These are phyloP conservation scores for Cephalopachus bancanus DNA, from an alignment of 2,797 vertebrate genomes.

Conservation along the genomic window DNA sequence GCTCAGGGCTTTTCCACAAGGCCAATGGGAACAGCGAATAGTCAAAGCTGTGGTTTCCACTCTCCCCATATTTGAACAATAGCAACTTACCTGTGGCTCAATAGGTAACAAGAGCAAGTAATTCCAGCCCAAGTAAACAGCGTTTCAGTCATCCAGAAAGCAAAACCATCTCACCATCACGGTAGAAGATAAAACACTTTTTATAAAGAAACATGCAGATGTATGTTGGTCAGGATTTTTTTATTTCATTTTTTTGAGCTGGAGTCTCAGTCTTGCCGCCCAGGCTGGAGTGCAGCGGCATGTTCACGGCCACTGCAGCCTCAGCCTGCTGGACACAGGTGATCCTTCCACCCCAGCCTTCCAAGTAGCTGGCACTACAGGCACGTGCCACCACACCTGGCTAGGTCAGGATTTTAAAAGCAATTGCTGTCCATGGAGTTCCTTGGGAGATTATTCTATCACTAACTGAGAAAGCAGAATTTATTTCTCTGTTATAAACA, in stretches of 20 bases:
- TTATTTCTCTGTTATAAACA: conserved; percentile 31
- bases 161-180: conserved; percentile 76
- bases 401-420: conserved; percentile 72
- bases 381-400: no score
- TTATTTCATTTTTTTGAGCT: no score
- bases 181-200: conserved; percentile 76
- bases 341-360: no score
- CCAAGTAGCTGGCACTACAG: no score
- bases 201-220: conserved; percentile 68
- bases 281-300: no score
- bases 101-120: conserved; percentile 66
- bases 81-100: background rate
- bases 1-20: background rate
- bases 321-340: no score
- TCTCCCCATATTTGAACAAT: background rate
- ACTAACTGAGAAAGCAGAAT: conserved; percentile 45
- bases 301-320: no score
- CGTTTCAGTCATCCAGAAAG: conserved; percentile 57
- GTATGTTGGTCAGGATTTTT: conserved; percentile 47
- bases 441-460: background rate
- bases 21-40: background rate
- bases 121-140: conserved; percentile 57
- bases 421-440: conserved; percentile 32
- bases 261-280: no score
- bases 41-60: background rate